Evolutionary conservation across 2,888 invertebrate species (phyloP).

Genomic region (Lymantria monacha): DNA sequence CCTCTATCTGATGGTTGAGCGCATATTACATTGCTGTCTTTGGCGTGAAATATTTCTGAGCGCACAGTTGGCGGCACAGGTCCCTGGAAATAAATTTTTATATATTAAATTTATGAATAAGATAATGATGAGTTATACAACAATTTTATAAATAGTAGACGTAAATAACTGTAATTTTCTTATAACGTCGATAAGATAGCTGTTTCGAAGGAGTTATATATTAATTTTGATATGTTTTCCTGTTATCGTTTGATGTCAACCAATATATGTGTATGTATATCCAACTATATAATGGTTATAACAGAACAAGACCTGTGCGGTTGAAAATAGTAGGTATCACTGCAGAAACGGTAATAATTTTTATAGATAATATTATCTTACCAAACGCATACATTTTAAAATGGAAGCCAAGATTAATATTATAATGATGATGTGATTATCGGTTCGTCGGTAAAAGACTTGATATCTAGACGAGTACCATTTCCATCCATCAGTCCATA

Average conservation of each 20-base stretch:
- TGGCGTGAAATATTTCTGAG: constrained; percentile 44
- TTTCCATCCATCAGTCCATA: too few relatives aligned
- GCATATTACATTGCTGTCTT: constrained; percentile 48
- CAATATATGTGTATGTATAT: neutral
- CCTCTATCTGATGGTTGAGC: constrained; percentile 60
- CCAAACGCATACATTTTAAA: too few relatives aligned
- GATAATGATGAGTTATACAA: constrained; percentile 5
- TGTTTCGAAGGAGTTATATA: constrained; percentile 5
- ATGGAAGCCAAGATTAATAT: too few relatives aligned
- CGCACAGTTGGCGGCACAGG: constrained; percentile 30
- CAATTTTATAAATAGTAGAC: constrained; percentile 13
- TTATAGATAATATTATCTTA: too few relatives aligned
- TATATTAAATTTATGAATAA: constrained; percentile 11
- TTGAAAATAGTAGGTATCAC: too few relatives aligned
- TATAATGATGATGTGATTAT: too few relatives aligned
- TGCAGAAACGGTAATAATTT: too few relatives aligned
- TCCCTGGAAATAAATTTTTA: constrained; percentile 34
- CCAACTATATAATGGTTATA: neutral
- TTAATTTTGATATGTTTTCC: constrained; percentile 1
- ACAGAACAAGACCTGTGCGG: too few relatives aligned
- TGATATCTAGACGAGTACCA: too few relatives aligned
- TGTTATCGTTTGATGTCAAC: neutral
- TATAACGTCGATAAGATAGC: constrained; percentile 18
- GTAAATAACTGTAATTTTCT: constrained; percentile 18
- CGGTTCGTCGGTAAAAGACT: too few relatives aligned